Percentiles rank a stretch among this genome's conserved stretches.
Evolutionary conservation across 2,113 vertebrate genomes (phyloP).

Genomic region (Sinocyclocheilus maitianheensis): DNA sequence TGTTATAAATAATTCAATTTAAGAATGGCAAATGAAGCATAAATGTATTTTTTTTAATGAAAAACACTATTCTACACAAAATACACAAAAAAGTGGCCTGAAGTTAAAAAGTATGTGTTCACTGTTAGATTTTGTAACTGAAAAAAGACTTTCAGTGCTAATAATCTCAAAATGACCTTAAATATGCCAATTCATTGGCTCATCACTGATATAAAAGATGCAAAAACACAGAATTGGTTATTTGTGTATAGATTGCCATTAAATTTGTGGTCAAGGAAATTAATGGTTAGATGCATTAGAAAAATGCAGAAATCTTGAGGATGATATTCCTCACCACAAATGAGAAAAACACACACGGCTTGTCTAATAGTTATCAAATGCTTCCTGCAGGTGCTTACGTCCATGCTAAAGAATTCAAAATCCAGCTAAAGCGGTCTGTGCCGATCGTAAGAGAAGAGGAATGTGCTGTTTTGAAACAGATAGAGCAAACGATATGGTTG

Average conservation of each 20-base stretch:
- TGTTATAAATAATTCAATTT: background rate
- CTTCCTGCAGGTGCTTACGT: conserved; percentile 45
- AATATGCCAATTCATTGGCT: background rate
- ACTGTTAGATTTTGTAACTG: background rate
- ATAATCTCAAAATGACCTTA: background rate
- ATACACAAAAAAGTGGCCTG: background rate
- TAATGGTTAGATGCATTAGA: no score
- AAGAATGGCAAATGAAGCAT: background rate
- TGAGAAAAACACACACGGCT: conserved; percentile 35
- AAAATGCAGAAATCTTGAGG: background rate
- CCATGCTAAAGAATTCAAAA: conserved; percentile 46
- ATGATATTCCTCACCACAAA: background rate
- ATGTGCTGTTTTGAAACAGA: conserved; percentile 47
- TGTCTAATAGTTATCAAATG: conserved; percentile 41
- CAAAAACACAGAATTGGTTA: no score
- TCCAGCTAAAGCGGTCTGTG: conserved; percentile 14
- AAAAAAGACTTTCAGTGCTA: background rate
- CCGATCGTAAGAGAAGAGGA: conserved; percentile 34
- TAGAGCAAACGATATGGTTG: conserved; percentile 21
- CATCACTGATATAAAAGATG: background rate
- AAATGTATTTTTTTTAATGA: background rate
- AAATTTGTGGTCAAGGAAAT: no score
- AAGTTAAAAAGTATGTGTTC: background rate
- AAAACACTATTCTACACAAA: background rate
- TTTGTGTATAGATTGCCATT: no score